Evolutionary conservation across 2,113 vertebrate genomes (phyloP).

Genomic region (Plecotus auritus): DNA sequence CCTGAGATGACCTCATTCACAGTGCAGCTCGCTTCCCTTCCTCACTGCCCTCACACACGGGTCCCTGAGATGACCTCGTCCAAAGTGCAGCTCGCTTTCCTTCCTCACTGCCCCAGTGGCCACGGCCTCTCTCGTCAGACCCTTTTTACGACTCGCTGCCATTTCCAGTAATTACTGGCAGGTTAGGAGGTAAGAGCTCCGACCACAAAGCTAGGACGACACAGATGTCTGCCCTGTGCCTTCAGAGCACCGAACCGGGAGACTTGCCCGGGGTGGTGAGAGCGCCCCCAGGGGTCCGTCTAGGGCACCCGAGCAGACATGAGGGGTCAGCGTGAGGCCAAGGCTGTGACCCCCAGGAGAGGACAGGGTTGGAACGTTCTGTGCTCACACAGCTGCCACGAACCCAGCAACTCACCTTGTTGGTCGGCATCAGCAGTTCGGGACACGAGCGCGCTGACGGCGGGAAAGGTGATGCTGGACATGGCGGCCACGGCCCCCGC

Average conservation of each 20-base stretch:
- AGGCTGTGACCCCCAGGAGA: background rate
- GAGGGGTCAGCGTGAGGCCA: background rate
- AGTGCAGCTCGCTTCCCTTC: background rate
- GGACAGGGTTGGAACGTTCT: background rate
- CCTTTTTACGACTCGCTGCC: background rate
- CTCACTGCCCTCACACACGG: background rate
- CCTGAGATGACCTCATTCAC: background rate
- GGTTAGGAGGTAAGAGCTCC: background rate
- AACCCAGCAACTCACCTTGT: constrained; percentile 80
- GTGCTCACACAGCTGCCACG: background rate
- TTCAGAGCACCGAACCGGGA: background rate
- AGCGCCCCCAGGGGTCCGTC: background rate
- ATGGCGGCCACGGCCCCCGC: constrained; percentile 89
- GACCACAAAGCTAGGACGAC: background rate
- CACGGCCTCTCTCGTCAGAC: background rate
- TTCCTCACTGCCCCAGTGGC: background rate
- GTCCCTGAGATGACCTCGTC: background rate
- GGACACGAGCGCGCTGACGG: constrained; percentile 89
- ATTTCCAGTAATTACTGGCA: background rate
- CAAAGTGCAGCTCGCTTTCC: background rate
- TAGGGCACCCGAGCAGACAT: background rate
- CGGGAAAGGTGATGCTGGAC: constrained; percentile 92
- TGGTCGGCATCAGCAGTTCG: constrained; percentile 90
- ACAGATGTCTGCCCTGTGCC: background rate
- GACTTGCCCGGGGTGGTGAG: background rate